A percentile compares a stretch with the other conserved stretches of the same genome.
phyloP scores from a whole-genome alignment of 37 sponge, comb jelly and placozoan species.

The Hexactinellida sp. region DNA sequence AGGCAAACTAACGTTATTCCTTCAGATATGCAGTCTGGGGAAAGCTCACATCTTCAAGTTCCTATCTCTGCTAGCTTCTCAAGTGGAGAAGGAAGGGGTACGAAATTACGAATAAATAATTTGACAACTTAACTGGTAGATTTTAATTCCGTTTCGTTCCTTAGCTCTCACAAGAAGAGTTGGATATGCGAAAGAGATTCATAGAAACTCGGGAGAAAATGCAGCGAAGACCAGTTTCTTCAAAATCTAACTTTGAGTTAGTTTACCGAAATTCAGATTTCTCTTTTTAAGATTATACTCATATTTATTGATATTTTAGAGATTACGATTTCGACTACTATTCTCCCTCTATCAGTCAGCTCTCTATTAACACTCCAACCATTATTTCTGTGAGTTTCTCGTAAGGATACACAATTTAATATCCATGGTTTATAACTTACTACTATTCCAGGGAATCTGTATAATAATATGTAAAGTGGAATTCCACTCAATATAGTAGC shows the following conservation, averaged over 20 bases:
- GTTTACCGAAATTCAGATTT: background rate
- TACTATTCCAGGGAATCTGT: too few species aligned
- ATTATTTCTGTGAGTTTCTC: background rate
- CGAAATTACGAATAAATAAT: background rate
- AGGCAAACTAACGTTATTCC: background rate
- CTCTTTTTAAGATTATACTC: background rate
- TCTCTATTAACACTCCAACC: background rate
- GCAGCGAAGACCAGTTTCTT: background rate
- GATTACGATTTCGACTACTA: background rate
- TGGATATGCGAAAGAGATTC: background rate
- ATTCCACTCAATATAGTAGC: too few species aligned
- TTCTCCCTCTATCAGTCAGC: background rate
- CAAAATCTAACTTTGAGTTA: background rate
- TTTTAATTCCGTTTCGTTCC: background rate
- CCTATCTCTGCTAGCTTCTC: constrained; percentile 12
- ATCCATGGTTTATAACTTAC: too few species aligned
- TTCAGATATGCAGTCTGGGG: background rate
- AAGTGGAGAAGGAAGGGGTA: background rate
- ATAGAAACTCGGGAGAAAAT: background rate
- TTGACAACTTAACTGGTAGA: background rate
- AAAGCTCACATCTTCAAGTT: constrained; percentile 12
- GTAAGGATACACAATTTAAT: too few species aligned
- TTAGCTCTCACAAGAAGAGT: background rate
- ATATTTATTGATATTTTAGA: background rate
- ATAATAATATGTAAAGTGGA: too few species aligned